Evolutionary conservation across 1,140 invertebrate genomes (phyloP).

Genomic region (Rhagoletis zephyria): DNA sequence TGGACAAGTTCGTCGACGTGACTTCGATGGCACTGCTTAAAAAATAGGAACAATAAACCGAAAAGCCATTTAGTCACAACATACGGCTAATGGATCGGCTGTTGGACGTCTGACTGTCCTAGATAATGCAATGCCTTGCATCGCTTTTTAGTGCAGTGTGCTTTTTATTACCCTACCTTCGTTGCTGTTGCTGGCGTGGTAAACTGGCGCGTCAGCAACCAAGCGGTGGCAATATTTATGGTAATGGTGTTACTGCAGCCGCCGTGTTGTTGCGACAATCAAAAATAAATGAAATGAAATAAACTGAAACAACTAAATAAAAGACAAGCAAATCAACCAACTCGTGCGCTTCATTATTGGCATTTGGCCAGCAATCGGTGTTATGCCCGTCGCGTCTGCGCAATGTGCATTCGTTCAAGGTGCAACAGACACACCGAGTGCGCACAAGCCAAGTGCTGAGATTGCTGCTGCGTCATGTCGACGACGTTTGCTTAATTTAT

Average conservation of each 20-base stretch:
- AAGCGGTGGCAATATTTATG: constrained; percentile 40
- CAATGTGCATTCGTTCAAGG: background rate
- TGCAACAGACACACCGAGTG: background rate
- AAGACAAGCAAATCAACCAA: constrained; percentile 3
- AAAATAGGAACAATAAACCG: background rate
- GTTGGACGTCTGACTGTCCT: background rate
- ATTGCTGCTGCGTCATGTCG: background rate
- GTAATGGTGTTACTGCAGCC: constrained; percentile 41
- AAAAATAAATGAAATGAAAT: background rate
- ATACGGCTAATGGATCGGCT: constrained; percentile 22
- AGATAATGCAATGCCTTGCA: background rate
- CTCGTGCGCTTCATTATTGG: background rate
- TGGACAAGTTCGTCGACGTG: background rate
- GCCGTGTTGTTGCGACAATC: constrained; percentile 19
- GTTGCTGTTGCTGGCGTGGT: background rate
- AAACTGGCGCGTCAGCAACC: constrained; percentile 43
- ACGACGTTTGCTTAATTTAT: constrained; percentile 42
- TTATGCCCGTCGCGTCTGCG: constrained; percentile 15
- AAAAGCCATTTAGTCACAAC: constrained; percentile 22
- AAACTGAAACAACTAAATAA: background rate
- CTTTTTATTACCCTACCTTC: constrained; percentile 17
- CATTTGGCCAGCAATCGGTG: background rate
- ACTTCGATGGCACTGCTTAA: background rate
- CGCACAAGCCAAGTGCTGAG: background rate
- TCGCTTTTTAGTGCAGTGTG: background rate